phyloP scores from a whole-genome alignment of 2,113 vertebrate genomes.

The Isichthys henryi region DNA sequence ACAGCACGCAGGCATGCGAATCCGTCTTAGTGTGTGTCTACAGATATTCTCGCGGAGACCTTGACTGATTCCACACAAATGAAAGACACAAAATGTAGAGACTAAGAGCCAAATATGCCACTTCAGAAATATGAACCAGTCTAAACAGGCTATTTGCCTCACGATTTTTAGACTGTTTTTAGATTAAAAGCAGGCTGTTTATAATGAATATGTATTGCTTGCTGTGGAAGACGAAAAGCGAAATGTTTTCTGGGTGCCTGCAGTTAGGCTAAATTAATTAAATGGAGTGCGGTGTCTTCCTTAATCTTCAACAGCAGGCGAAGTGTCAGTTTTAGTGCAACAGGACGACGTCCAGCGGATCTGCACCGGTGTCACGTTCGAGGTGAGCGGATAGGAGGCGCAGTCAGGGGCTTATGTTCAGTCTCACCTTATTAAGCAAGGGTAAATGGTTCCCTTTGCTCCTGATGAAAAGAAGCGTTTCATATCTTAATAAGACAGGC shows the following conservation, averaged over 20 bases:
- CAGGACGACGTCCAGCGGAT: slow-evolving; percentile 31
- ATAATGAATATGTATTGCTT: not conserved
- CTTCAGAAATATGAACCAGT: not conserved
- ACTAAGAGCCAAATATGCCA: not conserved
- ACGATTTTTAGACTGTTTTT: not conserved
- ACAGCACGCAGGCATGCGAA: not conserved
- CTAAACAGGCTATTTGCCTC: not conserved
- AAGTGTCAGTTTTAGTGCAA: slow-evolving; percentile 29
- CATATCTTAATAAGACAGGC: slow-evolving; percentile 17
- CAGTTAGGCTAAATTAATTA: slow-evolving; percentile 43
- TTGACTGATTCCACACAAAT: not conserved
- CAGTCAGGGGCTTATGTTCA: slow-evolving; percentile 40
- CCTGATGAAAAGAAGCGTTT: not conserved
- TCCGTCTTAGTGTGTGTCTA: not conserved
- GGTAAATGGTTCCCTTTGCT: slow-evolving; percentile 25
- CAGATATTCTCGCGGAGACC: not conserved
- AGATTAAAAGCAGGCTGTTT: not conserved
- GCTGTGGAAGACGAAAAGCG: not conserved
- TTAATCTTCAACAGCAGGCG: slow-evolving; percentile 15
- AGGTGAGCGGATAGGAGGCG: slow-evolving; percentile 28
- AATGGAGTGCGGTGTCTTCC: not conserved
- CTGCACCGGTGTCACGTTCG: slow-evolving; percentile 21
- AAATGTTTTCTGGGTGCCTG: slow-evolving; percentile 36
- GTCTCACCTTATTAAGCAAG: slow-evolving; percentile 32
- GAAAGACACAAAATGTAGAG: not conserved